A percentile compares a stretch with the other conserved stretches of the same genome.
These are phyloP conservation scores for Holothuria leucospilota DNA, from an alignment of 53 echinoderm and acorn worm genomes.

Conservation along the genomic window DNA sequence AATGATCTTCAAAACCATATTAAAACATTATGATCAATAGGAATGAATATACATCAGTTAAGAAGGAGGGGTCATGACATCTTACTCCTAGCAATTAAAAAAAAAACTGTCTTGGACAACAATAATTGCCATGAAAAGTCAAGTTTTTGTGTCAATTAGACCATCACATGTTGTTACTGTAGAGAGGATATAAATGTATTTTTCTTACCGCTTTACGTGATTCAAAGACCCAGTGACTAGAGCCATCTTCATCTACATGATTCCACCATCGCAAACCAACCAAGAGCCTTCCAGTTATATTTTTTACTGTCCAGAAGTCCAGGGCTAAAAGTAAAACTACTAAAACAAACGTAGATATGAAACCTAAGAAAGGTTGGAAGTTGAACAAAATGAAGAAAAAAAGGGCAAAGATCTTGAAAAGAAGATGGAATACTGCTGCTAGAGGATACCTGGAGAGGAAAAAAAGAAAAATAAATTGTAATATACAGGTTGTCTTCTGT, in stretches of 20 bases:
- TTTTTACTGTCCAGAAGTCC: constrained; percentile 98
- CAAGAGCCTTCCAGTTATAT: constrained; percentile 85
- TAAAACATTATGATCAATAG: no score
- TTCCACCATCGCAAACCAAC: constrained; percentile 99
- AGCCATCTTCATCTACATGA: constrained; percentile 94
- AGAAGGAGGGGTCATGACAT: no score
- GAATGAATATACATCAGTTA: no score
- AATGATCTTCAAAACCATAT: no score
- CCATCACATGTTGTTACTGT: no score
- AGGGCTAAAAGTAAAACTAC: constrained; percentile 78
- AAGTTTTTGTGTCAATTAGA: no score
- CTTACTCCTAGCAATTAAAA: no score
- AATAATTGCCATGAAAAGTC: no score
- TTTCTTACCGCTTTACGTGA: constrained; percentile 61
- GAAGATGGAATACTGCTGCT: constrained; percentile 86
- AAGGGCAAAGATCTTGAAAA: constrained; percentile 83
- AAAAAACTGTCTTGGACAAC: no score
- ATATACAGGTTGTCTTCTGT: no score
- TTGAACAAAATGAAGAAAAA: constrained; percentile 78
- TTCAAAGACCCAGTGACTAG: constrained; percentile 96
- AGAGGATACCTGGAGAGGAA: constrained; percentile 73
- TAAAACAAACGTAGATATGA: constrained; percentile 81
- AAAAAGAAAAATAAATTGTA: neutral
- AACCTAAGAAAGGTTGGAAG: constrained; percentile 65
- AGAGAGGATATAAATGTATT: no score